Conservation (phyloP, 2,888 invertebrate genomes). For the Rhimphoctona megacephalus region DNA sequence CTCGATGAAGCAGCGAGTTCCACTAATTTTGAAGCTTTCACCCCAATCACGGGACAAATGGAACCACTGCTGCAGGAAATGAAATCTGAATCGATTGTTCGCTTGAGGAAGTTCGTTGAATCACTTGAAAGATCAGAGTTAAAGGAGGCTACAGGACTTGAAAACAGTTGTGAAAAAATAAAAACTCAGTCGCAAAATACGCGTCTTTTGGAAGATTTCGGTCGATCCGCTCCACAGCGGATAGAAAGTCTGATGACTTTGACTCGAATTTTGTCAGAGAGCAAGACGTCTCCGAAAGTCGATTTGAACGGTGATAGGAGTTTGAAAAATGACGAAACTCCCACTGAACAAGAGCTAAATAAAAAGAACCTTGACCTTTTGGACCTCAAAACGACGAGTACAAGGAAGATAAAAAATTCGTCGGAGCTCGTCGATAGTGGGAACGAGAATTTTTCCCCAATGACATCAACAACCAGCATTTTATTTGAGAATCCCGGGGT, state of each 20-base stretch:
- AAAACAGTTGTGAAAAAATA: neutral
- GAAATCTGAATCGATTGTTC: neutral
- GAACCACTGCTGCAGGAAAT: neutral
- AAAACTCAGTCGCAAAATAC: neutral
- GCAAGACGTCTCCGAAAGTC: neutral
- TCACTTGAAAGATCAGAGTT: neutral
- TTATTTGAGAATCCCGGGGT: neutral
- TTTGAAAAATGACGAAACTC: neutral
- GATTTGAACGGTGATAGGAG: neutral
- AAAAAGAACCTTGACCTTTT: neutral
- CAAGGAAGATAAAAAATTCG: neutral
- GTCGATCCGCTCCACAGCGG: neutral
- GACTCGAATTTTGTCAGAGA: neutral
- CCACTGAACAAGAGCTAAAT: neutral
- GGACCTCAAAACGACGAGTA: neutral
- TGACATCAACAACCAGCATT: neutral
- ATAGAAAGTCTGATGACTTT: neutral
- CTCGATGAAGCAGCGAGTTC: neutral
- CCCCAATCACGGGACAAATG: neutral
- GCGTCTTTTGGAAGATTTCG: neutral
- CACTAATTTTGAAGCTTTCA: neutral
- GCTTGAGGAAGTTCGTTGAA: neutral
- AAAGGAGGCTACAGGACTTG: neutral
- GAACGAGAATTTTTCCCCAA: neutral
- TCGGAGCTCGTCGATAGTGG: neutral